Percentiles rank a stretch among this genome's conserved stretches.
Evolutionary conservation across 2,113 vertebrate species (phyloP).

Genomic region (Rostratula benghalensis): DNA sequence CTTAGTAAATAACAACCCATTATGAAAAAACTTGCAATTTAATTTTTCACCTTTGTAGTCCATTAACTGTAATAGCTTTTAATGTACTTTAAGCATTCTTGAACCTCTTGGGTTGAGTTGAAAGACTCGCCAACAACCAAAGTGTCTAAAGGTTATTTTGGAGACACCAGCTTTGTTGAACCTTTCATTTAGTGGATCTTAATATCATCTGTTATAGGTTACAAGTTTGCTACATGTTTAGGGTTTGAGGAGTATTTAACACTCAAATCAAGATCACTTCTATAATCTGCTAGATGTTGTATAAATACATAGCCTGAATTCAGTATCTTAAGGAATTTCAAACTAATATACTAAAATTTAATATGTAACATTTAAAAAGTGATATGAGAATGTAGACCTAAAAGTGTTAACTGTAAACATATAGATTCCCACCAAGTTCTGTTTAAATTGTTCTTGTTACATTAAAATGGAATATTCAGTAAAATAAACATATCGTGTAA

Average conservation of each 20-base stretch:
- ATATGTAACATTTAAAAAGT: neutral
- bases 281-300: neutral
- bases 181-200: neutral
- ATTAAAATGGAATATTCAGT: neutral
- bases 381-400: neutral
- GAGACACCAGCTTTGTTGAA: neutral
- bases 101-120: neutral
- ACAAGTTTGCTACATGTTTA: neutral
- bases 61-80: constrained; percentile 4
- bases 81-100: neutral
- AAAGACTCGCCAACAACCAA: neutral
- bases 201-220: neutral
- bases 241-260: neutral
- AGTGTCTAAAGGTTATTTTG: neutral
- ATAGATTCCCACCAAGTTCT: neutral
- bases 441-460: neutral
- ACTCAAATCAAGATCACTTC: neutral
- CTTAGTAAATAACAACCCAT: neutral
- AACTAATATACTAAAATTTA: neutral
- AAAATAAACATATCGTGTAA: neutral
- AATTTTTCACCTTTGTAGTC: neutral
- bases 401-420: neutral
- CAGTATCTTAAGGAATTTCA: neutral
- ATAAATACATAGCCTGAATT: neutral
- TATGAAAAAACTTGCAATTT: neutral